phyloP scores from a whole-genome alignment of 2,113 vertebrate genomes.

The Ailuropoda melanoleuca region DNA sequence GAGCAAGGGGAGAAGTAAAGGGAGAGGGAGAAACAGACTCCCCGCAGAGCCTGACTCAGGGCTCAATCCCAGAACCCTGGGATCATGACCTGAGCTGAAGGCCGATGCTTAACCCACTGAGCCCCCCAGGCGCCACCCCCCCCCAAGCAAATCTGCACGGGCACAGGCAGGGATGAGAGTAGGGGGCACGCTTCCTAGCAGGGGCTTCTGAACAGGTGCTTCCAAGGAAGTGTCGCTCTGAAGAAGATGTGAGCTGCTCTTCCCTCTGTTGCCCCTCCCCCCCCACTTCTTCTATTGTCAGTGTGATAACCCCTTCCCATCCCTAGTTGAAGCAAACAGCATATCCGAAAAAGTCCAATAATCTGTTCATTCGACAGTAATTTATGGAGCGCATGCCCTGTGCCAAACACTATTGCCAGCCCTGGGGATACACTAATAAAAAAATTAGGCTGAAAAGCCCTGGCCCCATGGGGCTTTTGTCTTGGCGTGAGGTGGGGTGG shows the following conservation, averaged over 20 bases:
- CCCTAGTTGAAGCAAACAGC: not conserved
- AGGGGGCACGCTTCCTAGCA: too few relatives aligned
- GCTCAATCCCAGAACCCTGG: not conserved
- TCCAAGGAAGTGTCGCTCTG: not conserved
- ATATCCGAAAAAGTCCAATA: not conserved
- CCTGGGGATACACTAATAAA: too few relatives aligned
- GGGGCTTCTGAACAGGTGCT: not conserved
- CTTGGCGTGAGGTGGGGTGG: fast-evolving
- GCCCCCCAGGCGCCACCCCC: not conserved
- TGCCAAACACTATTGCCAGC: too few relatives aligned
- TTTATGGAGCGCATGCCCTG: fast-evolving
- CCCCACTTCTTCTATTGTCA: not conserved
- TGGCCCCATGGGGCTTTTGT: not conserved
- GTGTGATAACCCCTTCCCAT: not conserved
- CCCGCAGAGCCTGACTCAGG: not conserved
- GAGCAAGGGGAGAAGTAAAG: not conserved
- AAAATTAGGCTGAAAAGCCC: not conserved
- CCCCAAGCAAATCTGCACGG: not conserved
- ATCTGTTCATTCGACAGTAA: not conserved
- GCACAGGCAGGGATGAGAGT: not conserved
- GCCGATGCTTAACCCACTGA: not conserved
- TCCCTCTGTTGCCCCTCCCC: not conserved
- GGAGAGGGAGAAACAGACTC: not conserved
- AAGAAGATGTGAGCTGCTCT: not conserved
- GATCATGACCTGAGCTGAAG: not conserved